phyloP scores from a whole-genome alignment of 2,888 invertebrate genomes.

The Netelia virgata region DNA sequence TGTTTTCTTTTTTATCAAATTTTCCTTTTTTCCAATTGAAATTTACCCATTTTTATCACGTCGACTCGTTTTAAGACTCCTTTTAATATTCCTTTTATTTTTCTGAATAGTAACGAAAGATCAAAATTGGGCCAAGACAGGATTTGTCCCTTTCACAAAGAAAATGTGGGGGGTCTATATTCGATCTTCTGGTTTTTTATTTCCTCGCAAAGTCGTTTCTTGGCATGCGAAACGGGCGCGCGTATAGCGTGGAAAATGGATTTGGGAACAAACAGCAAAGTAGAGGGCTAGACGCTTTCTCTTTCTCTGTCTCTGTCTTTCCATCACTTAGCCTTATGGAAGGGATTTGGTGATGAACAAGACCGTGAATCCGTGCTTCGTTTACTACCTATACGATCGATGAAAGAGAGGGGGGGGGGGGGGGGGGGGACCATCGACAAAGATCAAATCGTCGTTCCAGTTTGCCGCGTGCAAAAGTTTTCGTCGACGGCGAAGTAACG shows the following conservation, averaged over 20 bases:
- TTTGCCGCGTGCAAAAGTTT: conserved; percentile 67
- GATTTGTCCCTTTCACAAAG: neutral
- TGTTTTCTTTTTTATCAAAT: neutral
- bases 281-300: neutral
- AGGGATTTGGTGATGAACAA: conserved; percentile 7
- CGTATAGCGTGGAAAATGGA: conserved; percentile 27
- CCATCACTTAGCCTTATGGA: neutral
- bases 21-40: neutral
- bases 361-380: conserved; percentile 63
- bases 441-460: conserved; percentile 73
- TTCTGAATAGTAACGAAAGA: neutral
- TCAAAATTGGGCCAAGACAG: neutral
- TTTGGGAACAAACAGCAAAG: conserved; percentile 55
- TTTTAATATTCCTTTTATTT: too few relatives aligned
- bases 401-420: neutral
- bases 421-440: conserved; percentile 71
- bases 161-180: neutral
- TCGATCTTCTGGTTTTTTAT: neutral
- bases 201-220: neutral
- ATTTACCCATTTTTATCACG: neutral
- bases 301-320: neutral
- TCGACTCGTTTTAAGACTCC: neutral
- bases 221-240: conserved; percentile 4
- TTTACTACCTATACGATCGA: conserved; percentile 62
- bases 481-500: conserved; percentile 55